Percentiles rank a stretch among this genome's conserved stretches.
These are phyloP conservation scores for Leguminivora glycinivorella DNA, from an alignment of 1,140 invertebrate genomes.

Conservation along the genomic window DNA sequence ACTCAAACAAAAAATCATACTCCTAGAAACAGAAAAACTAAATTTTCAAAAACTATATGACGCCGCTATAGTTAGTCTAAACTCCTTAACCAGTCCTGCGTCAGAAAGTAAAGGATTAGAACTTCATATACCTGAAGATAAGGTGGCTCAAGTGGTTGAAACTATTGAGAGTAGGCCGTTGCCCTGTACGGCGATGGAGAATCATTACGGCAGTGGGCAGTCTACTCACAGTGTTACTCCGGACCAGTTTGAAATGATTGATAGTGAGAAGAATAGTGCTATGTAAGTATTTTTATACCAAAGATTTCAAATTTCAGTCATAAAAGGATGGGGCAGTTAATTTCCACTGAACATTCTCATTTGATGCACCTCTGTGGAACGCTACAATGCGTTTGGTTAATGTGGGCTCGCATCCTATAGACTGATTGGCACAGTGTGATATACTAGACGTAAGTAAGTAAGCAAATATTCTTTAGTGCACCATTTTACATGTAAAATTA, in stretches of 20 bases:
- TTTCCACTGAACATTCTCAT: no score
- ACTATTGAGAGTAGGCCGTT: slow-evolving; percentile 55
- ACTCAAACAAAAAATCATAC: slow-evolving; percentile 78
- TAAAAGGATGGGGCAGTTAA: no score
- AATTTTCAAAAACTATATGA: slow-evolving; percentile 79
- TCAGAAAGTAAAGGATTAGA: slow-evolving; percentile 65
- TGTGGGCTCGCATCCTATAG: no score
- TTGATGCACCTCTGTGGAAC: no score
- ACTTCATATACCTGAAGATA: slow-evolving; percentile 60
- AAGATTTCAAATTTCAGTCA: no score
- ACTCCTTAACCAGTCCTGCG: slow-evolving; percentile 71
- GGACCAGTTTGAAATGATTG: slow-evolving; percentile 78
- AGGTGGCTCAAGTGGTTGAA: slow-evolving; percentile 47
- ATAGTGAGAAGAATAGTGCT: slow-evolving; percentile 70
- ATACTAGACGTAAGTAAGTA: no score
- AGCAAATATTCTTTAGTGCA: no score
- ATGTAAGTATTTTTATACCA: no score
- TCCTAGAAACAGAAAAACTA: slow-evolving; percentile 80
- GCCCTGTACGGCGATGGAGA: slow-evolving; percentile 69
- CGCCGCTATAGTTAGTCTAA: slow-evolving; percentile 74
- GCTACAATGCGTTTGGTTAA: no score
- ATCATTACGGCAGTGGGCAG: slow-evolving; percentile 75
- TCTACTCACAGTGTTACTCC: slow-evolving; percentile 75
- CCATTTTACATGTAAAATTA: no score
- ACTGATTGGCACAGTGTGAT: no score